Evolutionary conservation across 2,888 invertebrate species (phyloP), one percentile per base, ranked within the genome.

Genomic region (Lasioglossum malachurum): DNA sequence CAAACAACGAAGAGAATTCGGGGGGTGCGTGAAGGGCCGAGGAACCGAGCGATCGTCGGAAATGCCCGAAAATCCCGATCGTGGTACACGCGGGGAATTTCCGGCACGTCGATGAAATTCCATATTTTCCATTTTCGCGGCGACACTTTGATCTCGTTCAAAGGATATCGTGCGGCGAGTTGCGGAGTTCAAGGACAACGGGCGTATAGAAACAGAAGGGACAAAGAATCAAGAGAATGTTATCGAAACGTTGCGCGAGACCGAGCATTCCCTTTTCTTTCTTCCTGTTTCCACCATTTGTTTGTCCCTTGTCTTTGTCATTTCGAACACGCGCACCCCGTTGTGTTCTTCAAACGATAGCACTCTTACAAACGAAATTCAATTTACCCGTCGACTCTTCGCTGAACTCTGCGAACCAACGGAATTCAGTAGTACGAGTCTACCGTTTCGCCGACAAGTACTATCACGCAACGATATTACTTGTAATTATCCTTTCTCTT

Each of bases 381-480:
- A 90, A 90, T 90, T 90, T 89, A 84, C 80, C 86, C 88, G 76
- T 79, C 86, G 81, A 67, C 80, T 84, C 1, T 7, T 83, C 83
- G 16, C 16, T 46, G 14, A 14, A 46, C 46, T 83, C 82, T 27
- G 67, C 41, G 46, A 38, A 12, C 10, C 19, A 31, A 10, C 38
- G 71, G 79, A 80, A 75, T 73, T 71, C 16, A 80, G 71, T 41
- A 64, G 75, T 60, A 71, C 78, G 75, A 75, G 67, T 12, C 3
- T n/a, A 57, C n/a, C 16, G 16, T 16, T 64, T 31, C 31, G 7
- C 27, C 16, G 64, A 44, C 41, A 23, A 46, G 83, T 83, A n/a
- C n/a, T n/a, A 23, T 23, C 23, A 0, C 73, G n/a, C 35, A 69
- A 84, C 84, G 82, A 46, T 19, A 46, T 69, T 38, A 69, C 23